Conservation (phyloP, 2,888 invertebrate species). For the Drosophila mayaguana region DNA sequence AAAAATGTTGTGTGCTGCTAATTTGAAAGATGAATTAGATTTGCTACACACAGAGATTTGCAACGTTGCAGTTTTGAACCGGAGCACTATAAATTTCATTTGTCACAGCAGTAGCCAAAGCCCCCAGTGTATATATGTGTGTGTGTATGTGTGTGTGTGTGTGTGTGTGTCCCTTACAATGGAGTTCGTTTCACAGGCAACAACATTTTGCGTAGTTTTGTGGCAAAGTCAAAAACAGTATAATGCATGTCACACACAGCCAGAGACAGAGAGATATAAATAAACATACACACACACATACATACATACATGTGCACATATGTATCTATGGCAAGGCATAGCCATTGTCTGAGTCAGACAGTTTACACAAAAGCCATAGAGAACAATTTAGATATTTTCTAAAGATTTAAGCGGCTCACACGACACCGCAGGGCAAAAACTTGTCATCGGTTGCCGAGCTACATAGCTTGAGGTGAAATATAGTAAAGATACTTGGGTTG, state of each 20-base stretch:
- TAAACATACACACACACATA: constrained; percentile 1
- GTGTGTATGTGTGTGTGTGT: constrained; percentile 29
- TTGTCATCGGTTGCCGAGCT: constrained; percentile 66
- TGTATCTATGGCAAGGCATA: constrained; percentile 10
- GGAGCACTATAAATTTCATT: constrained; percentile 75
- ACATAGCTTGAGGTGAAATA: constrained; percentile 44
- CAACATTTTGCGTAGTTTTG: constrained; percentile 71
- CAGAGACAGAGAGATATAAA: constrained; percentile 17
- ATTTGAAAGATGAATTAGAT: constrained; percentile 78
- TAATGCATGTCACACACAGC: constrained; percentile 72
- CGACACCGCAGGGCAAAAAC: constrained; percentile 54
- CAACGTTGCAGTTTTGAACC: constrained; percentile 66
- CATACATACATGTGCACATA: constrained; percentile 5
- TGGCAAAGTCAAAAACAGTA: constrained; percentile 78
- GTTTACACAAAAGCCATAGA: constrained; percentile 76
- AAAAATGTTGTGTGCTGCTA: constrained; percentile 58
- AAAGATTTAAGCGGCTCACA: constrained; percentile 72
- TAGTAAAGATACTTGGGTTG: constrained; percentile 28
- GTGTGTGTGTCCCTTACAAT: constrained; percentile 57
- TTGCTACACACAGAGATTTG: constrained; percentile 66
- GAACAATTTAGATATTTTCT: constrained; percentile 77
- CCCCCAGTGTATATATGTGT: constrained; percentile 54
- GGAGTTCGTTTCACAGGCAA: constrained; percentile 63
- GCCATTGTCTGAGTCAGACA: constrained; percentile 68
- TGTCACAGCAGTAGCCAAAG: constrained; percentile 69